Evolutionary conservation across 2,797 vertebrate genomes (phyloP).

Genomic region (Echeneis naucrates): DNA sequence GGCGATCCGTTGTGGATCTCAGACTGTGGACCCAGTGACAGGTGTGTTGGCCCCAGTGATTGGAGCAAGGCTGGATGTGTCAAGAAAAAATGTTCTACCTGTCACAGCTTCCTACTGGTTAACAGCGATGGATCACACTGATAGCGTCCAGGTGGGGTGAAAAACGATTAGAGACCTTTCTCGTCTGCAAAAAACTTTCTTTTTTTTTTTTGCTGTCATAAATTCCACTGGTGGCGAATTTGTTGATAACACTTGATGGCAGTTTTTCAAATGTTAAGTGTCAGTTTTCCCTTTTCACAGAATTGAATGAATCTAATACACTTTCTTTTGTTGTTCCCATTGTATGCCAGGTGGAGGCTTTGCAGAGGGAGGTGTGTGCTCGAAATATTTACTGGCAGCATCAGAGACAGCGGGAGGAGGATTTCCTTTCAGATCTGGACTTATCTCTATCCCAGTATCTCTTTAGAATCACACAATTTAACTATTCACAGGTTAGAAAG

Average conservation of each 20-base stretch:
- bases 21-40: constrained; percentile 86
- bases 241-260: neutral
- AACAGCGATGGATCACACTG: constrained; percentile 71
- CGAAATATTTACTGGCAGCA: constrained; percentile 82
- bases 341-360: constrained; percentile 79
- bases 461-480: constrained; percentile 46
- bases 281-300: neutral
- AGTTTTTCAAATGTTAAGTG: neutral
- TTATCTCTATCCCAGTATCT: constrained; percentile 70
- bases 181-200: neutral
- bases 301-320: neutral
- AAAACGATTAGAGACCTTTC: neutral
- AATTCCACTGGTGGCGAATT: neutral
- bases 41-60: constrained; percentile 85
- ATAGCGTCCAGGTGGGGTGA: constrained; percentile 83
- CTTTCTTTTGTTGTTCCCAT: constrained; percentile 8
- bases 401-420: constrained; percentile 86
- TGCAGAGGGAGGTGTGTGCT: constrained; percentile 84
- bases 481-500: constrained; percentile 66
- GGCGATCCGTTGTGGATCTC: constrained; percentile 87
- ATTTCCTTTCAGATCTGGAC: constrained; percentile 81
- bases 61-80: constrained; percentile 83
- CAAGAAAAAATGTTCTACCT: constrained; percentile 82
- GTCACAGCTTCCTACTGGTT: constrained; percentile 84
- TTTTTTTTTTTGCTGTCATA: neutral